Base-by-base conservation (phyloP, 2,888 invertebrate genomes). In the Lithophane ornitopus region DNA sequence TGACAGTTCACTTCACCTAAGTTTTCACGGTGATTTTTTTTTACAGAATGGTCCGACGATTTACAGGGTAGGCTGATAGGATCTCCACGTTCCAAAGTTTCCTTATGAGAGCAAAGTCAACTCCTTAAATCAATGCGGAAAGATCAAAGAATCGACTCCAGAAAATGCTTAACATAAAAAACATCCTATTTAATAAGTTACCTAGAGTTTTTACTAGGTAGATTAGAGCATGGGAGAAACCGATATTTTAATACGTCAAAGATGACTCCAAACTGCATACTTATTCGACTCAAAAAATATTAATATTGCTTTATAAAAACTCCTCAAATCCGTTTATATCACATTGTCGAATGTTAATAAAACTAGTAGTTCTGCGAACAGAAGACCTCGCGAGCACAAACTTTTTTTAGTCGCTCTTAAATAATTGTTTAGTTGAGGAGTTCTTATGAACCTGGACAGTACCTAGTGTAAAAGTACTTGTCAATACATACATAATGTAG, bases 321-420 rank as follows among this genome's bases (percentile, higher is more conserved):
- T n/a, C 2, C 34, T 19, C 39, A 61, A 78, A 44, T 54, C 6
- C 26, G 67, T n/a, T 28, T 54, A 65, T 54, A 61, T 49, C 12
- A 52, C 9, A 44, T 44, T 56, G 19, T 67, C 12, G n/a, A 58
- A 67, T 61, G 34, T 67, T 8, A 82, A 58, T 76, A 22, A 34
- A 34, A 34, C n/a, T n/a, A n/a, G n/a, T n/a, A n/a, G n/a, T n/a
- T n/a, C n/a, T n/a, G n/a, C n/a, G n/a, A n/a, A n/a, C n/a, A n/a
- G n/a, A n/a, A n/a, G n/a, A n/a, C n/a, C n/a, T n/a, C n/a, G n/a
- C n/a, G n/a, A n/a, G n/a, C n/a, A n/a, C n/a, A n/a, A n/a, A n/a
- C n/a, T n/a, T n/a, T n/a, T n/a, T n/a, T n/a, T n/a, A n/a, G n/a
- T n/a, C n/a, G n/a, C n/a, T n/a, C n/a, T n/a, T n/a, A n/a, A n/a